These are phyloP conservation scores for Drosophila tanythrix DNA, from an alignment of 2,888 invertebrate species.

Conservation along the genomic window DNA sequence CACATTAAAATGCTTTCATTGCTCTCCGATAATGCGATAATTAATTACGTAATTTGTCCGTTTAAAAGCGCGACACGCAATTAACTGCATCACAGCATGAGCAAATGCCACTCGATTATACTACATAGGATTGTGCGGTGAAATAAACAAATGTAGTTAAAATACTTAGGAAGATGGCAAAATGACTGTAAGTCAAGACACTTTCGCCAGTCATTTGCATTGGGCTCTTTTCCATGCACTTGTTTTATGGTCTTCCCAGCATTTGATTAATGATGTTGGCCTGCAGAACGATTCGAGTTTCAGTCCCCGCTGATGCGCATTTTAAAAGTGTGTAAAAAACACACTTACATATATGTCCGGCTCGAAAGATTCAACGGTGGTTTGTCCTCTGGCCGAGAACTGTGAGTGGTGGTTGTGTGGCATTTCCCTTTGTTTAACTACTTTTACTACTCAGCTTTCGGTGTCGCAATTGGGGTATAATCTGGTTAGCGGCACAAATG, in stretches of 20 bases:
- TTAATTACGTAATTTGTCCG: slow-evolving; percentile 80
- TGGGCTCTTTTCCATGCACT: slow-evolving; percentile 48
- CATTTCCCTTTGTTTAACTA: slow-evolving; percentile 57
- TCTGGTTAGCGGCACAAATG: slow-evolving; percentile 73
- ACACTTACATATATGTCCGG: slow-evolving; percentile 38
- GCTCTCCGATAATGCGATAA: slow-evolving; percentile 63
- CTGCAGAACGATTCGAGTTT: slow-evolving; percentile 33
- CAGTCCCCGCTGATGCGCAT: slow-evolving; percentile 50
- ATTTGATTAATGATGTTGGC: slow-evolving; percentile 72
- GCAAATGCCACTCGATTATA: slow-evolving; percentile 43
- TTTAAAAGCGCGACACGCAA: slow-evolving; percentile 45
- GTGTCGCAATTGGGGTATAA: slow-evolving; percentile 77
- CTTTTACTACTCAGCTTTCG: slow-evolving; percentile 48
- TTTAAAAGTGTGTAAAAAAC: slow-evolving; percentile 58
- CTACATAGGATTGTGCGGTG: slow-evolving; percentile 5
- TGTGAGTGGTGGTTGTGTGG: slow-evolving; percentile 30
- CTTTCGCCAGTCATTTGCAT: slow-evolving; percentile 55
- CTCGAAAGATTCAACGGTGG: slow-evolving; percentile 43
- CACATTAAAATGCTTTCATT: slow-evolving; percentile 53
- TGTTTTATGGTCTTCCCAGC: slow-evolving; percentile 48
- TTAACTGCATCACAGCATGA: slow-evolving; percentile 35
- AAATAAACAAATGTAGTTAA: slow-evolving; percentile 11
- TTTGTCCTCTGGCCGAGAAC: slow-evolving; percentile 28
- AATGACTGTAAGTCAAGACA: slow-evolving; percentile 30
- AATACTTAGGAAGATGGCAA: slow-evolving; percentile 13